Percentiles rank a stretch among this genome's conserved stretches.
Conservation (phyloP, 2,113 vertebrate species). For the Cavia aperea region DNA sequence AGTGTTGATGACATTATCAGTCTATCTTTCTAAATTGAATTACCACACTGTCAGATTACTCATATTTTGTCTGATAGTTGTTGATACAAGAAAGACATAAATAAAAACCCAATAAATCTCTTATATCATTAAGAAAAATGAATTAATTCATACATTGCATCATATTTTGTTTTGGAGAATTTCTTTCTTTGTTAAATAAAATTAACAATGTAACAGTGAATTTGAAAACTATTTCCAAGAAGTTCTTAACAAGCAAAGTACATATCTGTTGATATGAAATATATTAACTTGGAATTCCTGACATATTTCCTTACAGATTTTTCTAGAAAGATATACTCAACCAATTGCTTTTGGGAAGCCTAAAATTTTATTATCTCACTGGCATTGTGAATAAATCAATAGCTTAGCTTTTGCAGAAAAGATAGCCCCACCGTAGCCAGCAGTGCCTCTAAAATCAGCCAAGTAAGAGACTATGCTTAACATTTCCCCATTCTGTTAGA, state of each 20-base stretch:
- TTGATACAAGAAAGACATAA: not conserved
- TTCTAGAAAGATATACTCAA: not conserved
- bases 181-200: constrained; percentile 1
- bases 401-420: not conserved
- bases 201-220: not conserved
- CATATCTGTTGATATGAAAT: not conserved
- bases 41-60: not conserved
- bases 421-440: not conserved
- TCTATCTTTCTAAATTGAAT: not conserved
- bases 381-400: not conserved
- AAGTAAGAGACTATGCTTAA: accelerated
- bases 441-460: not conserved
- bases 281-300: not conserved
- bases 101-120: not conserved
- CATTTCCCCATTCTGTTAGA: not conserved
- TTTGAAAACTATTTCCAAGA: not conserved
- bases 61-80: not conserved
- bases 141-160: not conserved
- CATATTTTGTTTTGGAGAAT: not conserved
- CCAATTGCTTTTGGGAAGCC: not conserved
- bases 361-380: not conserved
- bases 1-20: not conserved
- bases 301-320: not conserved
- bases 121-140: not conserved
- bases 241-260: not conserved